Base-by-base conservation (phyloP, 2,888 invertebrate species). In the Watsonalla binaria region DNA sequence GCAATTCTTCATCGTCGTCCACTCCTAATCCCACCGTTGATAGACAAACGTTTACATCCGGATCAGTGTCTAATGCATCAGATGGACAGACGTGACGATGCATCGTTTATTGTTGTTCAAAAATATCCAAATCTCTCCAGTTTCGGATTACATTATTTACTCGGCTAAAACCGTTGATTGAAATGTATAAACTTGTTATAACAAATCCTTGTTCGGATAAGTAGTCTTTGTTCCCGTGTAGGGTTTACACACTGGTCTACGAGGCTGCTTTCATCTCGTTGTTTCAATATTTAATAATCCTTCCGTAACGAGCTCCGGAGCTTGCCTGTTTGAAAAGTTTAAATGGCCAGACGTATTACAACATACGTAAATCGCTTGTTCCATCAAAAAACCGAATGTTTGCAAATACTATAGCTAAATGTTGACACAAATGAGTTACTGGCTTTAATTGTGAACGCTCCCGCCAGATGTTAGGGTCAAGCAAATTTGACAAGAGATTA, bases 211-310 rank as follows among this genome's bases (percentile, higher is more conserved):
- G 68, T 69, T 79, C 76, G 74, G 78, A 77, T 78, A 78, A 73
- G 76, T 76, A 72, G 73, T 74, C 80, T 82, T 82, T 84, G 79
- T 83, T 82, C 72, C 68, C 50, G 65, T 64, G 63, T 58, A 63
- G 72, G 68, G 74, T 77, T 75, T 78, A 63, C 70, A 68, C 70
- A 66, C 68, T 67, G 80, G 82, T 82, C 86, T 85, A 86, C 86
- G 83, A 82, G 69, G 76, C 78, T 69, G 80, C 78, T 84, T 85
- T 84, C 77, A 85, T 85, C 84, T 77, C 81, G 68, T 78, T 82
- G 86, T 80, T 87, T 86, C 86, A 89, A 89, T 90, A 88, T 90
- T 90, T 87, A 88, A 89, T 90, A 90, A 90, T 90, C 90, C 90
- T 69, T 58, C 74, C 70, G 80, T 90, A 90, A 90, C 90, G 86